These are phyloP conservation scores for Punctoribates punctum DNA, from an alignment of 2,888 invertebrate species.

Conservation along the genomic window DNA sequence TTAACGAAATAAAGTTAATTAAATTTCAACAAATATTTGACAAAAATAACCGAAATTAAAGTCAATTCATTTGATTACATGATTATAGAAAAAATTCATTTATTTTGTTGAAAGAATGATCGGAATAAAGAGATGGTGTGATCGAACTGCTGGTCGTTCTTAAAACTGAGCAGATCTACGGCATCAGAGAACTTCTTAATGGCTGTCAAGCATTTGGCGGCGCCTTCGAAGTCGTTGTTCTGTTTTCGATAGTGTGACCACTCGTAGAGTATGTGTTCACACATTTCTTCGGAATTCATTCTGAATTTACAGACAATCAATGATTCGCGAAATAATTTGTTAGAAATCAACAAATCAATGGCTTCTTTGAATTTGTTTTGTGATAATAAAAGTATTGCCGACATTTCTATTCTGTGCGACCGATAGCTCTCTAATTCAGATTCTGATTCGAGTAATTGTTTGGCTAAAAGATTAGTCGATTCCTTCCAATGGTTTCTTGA, in stretches of 20 bases:
- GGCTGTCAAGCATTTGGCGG: slow-evolving; percentile 38
- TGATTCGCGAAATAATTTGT: slow-evolving; percentile 35
- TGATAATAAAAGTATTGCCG: slow-evolving; percentile 3
- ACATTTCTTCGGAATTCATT: not conserved
- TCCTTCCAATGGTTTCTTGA: slow-evolving; percentile 31
- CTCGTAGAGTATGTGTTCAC: not conserved
- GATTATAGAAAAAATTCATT: no score
- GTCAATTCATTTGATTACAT: no score
- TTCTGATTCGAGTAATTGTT: not conserved
- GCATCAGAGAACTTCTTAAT: slow-evolving; percentile 15
- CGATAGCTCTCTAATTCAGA: not conserved
- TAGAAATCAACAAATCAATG: slow-evolving; percentile 25
- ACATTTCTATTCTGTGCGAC: slow-evolving; percentile 30
- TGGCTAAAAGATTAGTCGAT: not conserved
- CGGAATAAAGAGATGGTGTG: slow-evolving; percentile 8
- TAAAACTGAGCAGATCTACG: not conserved
- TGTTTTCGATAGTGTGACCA: slow-evolving; percentile 2
- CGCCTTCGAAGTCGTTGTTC: slow-evolving; percentile 30
- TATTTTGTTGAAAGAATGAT: not conserved
- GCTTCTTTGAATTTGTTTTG: slow-evolving; percentile 8
- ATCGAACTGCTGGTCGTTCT: slow-evolving; percentile 20
- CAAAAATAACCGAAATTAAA: no score
- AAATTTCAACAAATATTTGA: no score
- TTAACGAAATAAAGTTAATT: no score
- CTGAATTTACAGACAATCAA: slow-evolving; percentile 7